Percentiles rank a stretch among this genome's conserved stretches.
Evolutionary conservation across 2,888 invertebrate species (phyloP).

Genomic region (Lepidonotus clava): DNA sequence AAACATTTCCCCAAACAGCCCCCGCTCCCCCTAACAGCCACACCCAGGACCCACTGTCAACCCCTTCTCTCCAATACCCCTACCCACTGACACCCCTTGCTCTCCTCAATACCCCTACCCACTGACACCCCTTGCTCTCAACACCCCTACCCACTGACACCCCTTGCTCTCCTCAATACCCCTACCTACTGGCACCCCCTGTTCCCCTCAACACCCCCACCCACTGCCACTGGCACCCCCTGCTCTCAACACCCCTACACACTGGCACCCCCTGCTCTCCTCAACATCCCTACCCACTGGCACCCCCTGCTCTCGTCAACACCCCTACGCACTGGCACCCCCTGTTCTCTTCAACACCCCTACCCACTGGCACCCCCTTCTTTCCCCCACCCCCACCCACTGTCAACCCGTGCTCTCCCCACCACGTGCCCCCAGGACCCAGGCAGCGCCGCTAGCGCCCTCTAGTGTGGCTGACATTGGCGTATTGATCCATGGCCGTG

Average conservation of each 20-base stretch:
- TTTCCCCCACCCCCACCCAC: not conserved
- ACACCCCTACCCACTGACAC: not conserved
- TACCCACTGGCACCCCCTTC: not conserved
- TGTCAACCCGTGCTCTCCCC: not conserved
- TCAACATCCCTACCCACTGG: no score
- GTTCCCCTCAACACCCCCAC: not conserved
- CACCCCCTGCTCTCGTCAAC: not conserved
- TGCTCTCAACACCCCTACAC: not conserved
- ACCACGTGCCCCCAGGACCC: not conserved
- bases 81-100: not conserved
- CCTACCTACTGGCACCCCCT: not conserved
- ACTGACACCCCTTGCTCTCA: not conserved
- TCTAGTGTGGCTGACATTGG: not conserved
- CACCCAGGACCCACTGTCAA: not conserved
- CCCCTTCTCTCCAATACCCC: not conserved
- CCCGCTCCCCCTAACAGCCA: not conserved
- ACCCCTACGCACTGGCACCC: not conserved
- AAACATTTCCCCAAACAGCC: no score
- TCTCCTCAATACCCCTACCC: not conserved
- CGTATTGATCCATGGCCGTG: not conserved
- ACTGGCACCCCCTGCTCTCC: no score
- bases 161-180: not conserved
- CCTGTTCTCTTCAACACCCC: not conserved
- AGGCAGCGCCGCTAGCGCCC: not conserved
- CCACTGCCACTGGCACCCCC: not conserved